A percentile compares a stretch with the other conserved stretches of the same genome.
Evolutionary conservation across 2,113 vertebrate genomes (phyloP).

Genomic region (Eira barbara): DNA sequence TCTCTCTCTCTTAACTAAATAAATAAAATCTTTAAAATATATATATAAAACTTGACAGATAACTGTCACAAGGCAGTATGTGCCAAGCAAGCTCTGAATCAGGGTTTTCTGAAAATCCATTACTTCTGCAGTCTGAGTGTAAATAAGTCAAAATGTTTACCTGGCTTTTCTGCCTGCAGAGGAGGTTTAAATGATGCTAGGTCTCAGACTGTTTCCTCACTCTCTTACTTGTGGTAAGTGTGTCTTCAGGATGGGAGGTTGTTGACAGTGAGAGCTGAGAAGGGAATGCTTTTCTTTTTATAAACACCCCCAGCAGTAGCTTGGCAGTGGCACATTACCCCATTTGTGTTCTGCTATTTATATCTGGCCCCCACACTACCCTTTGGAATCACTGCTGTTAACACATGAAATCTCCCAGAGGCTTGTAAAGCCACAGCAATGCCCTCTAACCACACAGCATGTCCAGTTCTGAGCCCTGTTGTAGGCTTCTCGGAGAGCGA

Average conservation of each 20-base stretch:
- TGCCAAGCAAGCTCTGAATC: neutral
- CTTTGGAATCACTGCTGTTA: slow-evolving; percentile 62
- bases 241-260: slow-evolving; percentile 56
- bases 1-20: no score
- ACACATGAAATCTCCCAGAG: slow-evolving; percentile 58
- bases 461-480: neutral
- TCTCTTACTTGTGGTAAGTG: slow-evolving; percentile 16
- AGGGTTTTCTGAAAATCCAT: neutral
- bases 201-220: slow-evolving; percentile 39
- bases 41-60: neutral
- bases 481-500: neutral
- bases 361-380: slow-evolving; percentile 63
- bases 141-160: slow-evolving; percentile 71
- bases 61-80: neutral
- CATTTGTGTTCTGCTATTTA: slow-evolving; percentile 74
- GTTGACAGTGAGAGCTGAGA: slow-evolving; percentile 68
- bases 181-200: slow-evolving; percentile 56
- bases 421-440: slow-evolving; percentile 45
- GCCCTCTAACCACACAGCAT: neutral
- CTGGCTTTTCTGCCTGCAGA: slow-evolving; percentile 58
- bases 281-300: slow-evolving; percentile 75
- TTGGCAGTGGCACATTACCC: slow-evolving; percentile 64
- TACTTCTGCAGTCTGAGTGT: neutral
- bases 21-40: no score
- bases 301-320: slow-evolving; percentile 68